Evolutionary conservation across 2,797 vertebrate genomes (phyloP).

Genomic region (Paratrypauchen microcephalus): DNA sequence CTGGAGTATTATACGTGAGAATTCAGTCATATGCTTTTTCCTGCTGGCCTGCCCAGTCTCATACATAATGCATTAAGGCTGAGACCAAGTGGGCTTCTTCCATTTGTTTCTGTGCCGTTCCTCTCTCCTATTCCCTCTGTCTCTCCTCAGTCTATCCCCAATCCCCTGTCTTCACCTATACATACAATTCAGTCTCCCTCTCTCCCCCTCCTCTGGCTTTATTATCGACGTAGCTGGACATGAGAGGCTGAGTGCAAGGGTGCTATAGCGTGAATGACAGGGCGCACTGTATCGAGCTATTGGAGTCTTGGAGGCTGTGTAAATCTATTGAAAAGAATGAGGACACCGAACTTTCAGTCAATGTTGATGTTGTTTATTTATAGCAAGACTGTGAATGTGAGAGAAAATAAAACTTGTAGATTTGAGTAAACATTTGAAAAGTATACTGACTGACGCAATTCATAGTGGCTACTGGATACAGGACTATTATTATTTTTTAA

Average conservation of each 20-base stretch:
- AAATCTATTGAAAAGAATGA: background rate
- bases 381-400: background rate
- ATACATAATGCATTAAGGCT: constrained; percentile 73
- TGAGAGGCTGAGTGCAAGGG: background rate
- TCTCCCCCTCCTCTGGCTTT: constrained; percentile 12
- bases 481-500: too few relatives aligned
- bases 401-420: background rate
- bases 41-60: constrained; percentile 50
- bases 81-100: constrained; percentile 51
- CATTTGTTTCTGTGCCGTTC: background rate
- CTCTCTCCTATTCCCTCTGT: background rate
- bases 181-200: constrained; percentile 14
- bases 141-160: constrained; percentile 14
- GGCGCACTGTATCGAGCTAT: background rate
- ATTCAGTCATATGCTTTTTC: constrained; percentile 53
- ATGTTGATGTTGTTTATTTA: background rate
- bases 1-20: constrained; percentile 30
- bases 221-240: constrained; percentile 31
- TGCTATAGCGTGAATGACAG: constrained; percentile 1
- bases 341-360: background rate
- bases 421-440: background rate
- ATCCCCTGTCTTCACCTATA: constrained; percentile 18
- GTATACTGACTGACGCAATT: background rate
- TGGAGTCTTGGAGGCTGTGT: background rate
- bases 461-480: background rate